Evolutionary conservation across 2,797 vertebrate genomes (phyloP).

Genomic region (Remorina albescens): DNA sequence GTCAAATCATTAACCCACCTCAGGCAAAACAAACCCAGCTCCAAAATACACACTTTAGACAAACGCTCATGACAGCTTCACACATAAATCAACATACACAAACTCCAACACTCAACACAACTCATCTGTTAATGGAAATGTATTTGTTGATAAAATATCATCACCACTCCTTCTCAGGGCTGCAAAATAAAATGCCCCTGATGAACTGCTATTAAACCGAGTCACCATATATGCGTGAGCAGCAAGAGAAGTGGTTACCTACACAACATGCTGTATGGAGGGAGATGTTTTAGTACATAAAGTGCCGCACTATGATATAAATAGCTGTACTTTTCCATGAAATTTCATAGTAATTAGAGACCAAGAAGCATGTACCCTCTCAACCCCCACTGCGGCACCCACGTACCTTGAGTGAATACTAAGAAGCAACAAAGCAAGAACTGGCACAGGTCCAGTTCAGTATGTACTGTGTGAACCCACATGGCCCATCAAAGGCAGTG

Average conservation of each 20-base stretch:
- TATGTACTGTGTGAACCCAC: conserved; percentile 83
- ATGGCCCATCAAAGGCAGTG: conserved; percentile 80
- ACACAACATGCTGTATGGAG: conserved; percentile 56
- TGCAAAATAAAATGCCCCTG: conserved; percentile 39
- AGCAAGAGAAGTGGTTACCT: conserved; percentile 46
- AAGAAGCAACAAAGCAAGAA: conserved; percentile 81
- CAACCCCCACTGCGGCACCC: conserved; percentile 82
- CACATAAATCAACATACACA: conserved; percentile 34
- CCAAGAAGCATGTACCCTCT: conserved; percentile 80
- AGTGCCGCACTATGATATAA: conserved; percentile 79
- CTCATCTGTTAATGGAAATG: conserved; percentile 7
- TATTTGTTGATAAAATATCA: conserved; percentile 2
- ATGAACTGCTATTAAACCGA: conserved; percentile 32
- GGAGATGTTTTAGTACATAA: conserved; percentile 62
- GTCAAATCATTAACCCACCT: conserved; percentile 68
- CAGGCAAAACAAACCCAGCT: conserved; percentile 49
- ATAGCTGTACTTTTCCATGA: conserved; percentile 81
- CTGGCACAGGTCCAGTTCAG: conserved; percentile 82
- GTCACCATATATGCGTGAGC: conserved; percentile 37
- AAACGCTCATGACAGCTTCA: conserved; percentile 6
- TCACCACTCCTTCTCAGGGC: conserved; percentile 11
- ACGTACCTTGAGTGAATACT: conserved; percentile 84
- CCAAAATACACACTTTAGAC: conserved; percentile 37
- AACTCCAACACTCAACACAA: conserved; percentile 25
- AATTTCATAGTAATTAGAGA: conserved; percentile 84